Evolutionary conservation across 2,797 vertebrate species (phyloP).

Genomic region (Cottoperca gobio): DNA sequence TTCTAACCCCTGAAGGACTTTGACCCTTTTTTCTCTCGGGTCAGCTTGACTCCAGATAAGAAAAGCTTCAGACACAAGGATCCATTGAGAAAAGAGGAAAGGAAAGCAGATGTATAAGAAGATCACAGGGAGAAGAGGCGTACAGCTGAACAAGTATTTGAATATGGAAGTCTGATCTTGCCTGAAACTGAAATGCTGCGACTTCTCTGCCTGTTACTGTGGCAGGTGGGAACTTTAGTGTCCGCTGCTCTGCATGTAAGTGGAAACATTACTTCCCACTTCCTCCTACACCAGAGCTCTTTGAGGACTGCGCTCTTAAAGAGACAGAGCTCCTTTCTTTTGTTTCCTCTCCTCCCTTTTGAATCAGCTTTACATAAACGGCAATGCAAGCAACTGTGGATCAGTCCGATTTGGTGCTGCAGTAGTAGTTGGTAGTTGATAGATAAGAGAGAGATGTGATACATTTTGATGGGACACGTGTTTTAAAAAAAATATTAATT

Average conservation of each 20-base stretch:
- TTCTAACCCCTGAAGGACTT: conserved; percentile 61
- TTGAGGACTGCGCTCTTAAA: conserved; percentile 79
- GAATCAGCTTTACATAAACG: background rate
- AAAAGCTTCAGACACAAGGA: background rate
- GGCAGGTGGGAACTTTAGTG: conserved; percentile 28
- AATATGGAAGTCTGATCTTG: conserved; percentile 29
- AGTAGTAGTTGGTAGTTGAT: background rate
- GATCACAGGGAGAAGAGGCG: background rate
- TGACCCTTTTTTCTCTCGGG: conserved; percentile 45
- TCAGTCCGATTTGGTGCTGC: background rate
- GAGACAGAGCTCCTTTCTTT: conserved; percentile 61
- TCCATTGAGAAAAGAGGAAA: background rate
- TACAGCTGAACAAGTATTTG: background rate
- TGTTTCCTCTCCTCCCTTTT: background rate
- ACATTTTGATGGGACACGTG: background rate
- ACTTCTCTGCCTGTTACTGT: conserved; percentile 1
- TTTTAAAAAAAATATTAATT: no score
- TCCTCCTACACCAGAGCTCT: conserved; percentile 46
- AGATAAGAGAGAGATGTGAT: background rate
- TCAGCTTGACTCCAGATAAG: conserved; percentile 10
- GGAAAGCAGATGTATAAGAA: background rate
- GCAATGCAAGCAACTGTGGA: background rate
- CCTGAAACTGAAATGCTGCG: conserved; percentile 30
- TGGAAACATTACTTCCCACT: conserved; percentile 65
- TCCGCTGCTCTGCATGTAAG: conserved; percentile 23